These are phyloP conservation scores for Agrotis clavis DNA, from an alignment of 2,888 invertebrate species.

Conservation along the genomic window DNA sequence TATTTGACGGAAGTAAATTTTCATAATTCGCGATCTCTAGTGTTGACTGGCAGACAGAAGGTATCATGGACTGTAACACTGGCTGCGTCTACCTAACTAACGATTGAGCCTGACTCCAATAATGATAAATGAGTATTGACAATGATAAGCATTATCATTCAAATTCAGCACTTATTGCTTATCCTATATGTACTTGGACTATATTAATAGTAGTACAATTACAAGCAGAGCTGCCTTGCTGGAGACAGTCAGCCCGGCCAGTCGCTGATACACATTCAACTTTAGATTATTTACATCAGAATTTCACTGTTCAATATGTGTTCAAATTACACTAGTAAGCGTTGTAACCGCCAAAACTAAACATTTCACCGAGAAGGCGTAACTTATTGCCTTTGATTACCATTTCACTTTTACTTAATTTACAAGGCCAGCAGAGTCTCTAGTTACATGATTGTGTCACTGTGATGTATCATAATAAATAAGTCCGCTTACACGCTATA, in stretches of 20 bases:
- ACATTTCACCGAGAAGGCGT: conserved; percentile 75
- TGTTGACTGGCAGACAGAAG: conserved; percentile 76
- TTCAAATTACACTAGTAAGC: conserved; percentile 83
- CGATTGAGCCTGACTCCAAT: conserved; percentile 77
- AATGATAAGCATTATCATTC: conserved; percentile 83
- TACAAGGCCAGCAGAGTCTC: conserved; percentile 73
- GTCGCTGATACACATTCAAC: conserved; percentile 48
- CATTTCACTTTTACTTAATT: conserved; percentile 79
- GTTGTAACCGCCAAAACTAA: conserved; percentile 77
- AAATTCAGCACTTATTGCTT: conserved; percentile 85
- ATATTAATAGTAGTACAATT: conserved; percentile 68
- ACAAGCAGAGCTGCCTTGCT: conserved; percentile 62
- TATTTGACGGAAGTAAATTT: conserved; percentile 70
- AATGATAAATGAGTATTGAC: conserved; percentile 88
- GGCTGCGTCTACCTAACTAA: conserved; percentile 72
- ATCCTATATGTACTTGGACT: conserved; percentile 83
- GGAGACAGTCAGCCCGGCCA: conserved; percentile 42
- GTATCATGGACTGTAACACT: conserved; percentile 67
- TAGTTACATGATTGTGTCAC: conserved; percentile 78
- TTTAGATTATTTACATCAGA: conserved; percentile 64
- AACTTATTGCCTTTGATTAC: conserved; percentile 67
- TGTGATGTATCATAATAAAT: conserved; percentile 90
- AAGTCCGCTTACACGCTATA: conserved; percentile 89
- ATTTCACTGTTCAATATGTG: conserved; percentile 62
- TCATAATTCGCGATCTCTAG: conserved; percentile 68